Base-by-base conservation (phyloP, 2,797 vertebrate species). In the Manis pentadactyla region DNA sequence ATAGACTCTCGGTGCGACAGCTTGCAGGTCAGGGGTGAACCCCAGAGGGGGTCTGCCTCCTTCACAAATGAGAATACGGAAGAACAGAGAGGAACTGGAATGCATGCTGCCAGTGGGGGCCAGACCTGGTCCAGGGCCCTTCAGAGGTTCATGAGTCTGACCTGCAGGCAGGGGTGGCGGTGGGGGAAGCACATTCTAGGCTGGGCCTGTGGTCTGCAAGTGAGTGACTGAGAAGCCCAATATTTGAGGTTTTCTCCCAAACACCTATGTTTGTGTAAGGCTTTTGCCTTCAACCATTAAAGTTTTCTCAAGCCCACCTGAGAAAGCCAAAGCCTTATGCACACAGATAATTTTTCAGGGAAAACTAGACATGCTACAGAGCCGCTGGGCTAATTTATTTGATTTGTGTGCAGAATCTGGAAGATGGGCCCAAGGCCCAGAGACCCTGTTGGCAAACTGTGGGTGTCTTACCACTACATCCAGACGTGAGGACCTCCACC, bases 241-340 rank as follows among this genome's bases (percentile, higher is more conserved):
- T 51, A 42, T n/a, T 61, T 79, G 74, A 93, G 27, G 14, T 71
- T 95, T 96, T 89, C 57, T 91, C 17, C 63, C 83, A 53, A 57
- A 59, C 19, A 53, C 18, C 37, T 3, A n/a, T 7, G 4, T 93
- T 87, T 90, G 63, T 78, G 77, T 87, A 90, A 93, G 53, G 5
- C 29, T 69, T 96, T 53, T 71, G 15, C 63, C 55, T 74, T 86
- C 78, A 39, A 8, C 57, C 74, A 39, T 77, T 39, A 71, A 51
- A 68, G 34, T 85, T 88, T 88, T 68, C 83, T 66, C 19, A 55
- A 39, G 49, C 27, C 27, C 37, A 39, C 51, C 94, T 59, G 74
- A 61, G 81, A 74, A 71, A 81, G 53, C 21, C 63, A 77, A 87
- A 51, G 19, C 25, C 78, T 78, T 51, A 21, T 2, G 61, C 5